Percentiles rank a stretch among this genome's conserved stretches.
Evolutionary conservation across 2,888 invertebrate genomes (phyloP).

Genomic region (Trachelus iudaicus): DNA sequence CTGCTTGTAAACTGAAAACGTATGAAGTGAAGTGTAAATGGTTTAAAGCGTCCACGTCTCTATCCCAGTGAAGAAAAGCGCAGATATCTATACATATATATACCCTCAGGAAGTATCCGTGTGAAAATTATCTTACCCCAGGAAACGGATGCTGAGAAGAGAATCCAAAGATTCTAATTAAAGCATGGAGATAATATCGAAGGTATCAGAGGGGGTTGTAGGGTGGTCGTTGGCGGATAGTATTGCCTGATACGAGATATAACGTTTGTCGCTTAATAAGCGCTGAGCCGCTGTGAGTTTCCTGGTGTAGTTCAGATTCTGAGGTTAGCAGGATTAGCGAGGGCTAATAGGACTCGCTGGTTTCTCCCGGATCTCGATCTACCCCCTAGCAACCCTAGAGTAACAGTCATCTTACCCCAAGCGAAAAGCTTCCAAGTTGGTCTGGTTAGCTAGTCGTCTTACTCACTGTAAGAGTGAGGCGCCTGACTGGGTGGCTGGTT

Average conservation of each 20-base stretch:
- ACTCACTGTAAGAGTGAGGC: neutral
- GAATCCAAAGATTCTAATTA: neutral
- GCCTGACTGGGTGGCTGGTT: neutral
- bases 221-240: conserved; percentile 11
- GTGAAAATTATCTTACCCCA: conserved; percentile 34
- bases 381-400: conserved; percentile 1
- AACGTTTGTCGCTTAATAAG: conserved; percentile 38
- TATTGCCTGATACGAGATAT: conserved; percentile 9
- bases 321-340: conserved; percentile 23
- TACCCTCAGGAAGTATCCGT: neutral
- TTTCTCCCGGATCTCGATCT: conserved; percentile 7
- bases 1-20: neutral
- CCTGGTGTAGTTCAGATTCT: conserved; percentile 17
- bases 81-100: neutral
- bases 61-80: neutral
- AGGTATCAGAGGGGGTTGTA: conserved; percentile 11
- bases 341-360: conserved; percentile 22
- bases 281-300: conserved; percentile 27
- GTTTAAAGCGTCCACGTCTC: neutral
- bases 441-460: neutral
- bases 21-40: neutral
- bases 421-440: neutral
- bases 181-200: neutral
- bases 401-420: neutral
- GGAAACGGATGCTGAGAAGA: conserved; percentile 21